Evolutionary conservation across 2,113 vertebrate genomes (phyloP).

Genomic region (Bettongia penicillata): DNA sequence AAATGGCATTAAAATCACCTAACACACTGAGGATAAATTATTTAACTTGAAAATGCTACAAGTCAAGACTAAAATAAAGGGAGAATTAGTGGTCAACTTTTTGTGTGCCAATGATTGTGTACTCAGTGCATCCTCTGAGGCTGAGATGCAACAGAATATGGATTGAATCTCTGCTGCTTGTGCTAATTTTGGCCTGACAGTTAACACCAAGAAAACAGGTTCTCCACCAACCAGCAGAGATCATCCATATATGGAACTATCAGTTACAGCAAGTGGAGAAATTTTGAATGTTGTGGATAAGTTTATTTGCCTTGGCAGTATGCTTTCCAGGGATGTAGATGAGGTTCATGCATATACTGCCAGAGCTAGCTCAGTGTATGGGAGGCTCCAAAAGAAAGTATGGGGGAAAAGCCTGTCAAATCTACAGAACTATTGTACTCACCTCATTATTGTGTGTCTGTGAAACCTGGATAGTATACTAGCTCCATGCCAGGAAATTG

Average conservation of each 20-base stretch:
- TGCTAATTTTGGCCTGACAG: not conserved
- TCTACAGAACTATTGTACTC: not conserved
- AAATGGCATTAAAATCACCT: not conserved
- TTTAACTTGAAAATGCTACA: not conserved
- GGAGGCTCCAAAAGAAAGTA: not conserved
- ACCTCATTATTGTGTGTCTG: not conserved
- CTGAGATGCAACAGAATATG: not conserved
- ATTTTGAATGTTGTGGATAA: not conserved
- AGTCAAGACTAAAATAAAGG: not conserved
- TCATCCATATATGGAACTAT: not conserved
- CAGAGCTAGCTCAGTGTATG: not conserved
- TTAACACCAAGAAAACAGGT: not conserved
- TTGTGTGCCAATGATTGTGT: not conserved
- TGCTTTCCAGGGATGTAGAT: not conserved
- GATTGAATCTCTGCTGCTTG: not conserved
- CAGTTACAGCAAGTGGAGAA: not conserved
- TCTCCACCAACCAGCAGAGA: not conserved
- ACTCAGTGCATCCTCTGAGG: not conserved
- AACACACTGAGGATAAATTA: not conserved
- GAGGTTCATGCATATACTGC: not conserved
- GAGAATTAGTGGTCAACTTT: not conserved
- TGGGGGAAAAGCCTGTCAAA: not conserved
- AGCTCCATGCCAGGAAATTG: not conserved
- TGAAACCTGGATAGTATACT: not conserved
- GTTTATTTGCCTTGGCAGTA: not conserved